phyloP scores from a whole-genome alignment of 37 sponge, comb jelly and placozoan genomes.

The Sycon ciliatum region DNA sequence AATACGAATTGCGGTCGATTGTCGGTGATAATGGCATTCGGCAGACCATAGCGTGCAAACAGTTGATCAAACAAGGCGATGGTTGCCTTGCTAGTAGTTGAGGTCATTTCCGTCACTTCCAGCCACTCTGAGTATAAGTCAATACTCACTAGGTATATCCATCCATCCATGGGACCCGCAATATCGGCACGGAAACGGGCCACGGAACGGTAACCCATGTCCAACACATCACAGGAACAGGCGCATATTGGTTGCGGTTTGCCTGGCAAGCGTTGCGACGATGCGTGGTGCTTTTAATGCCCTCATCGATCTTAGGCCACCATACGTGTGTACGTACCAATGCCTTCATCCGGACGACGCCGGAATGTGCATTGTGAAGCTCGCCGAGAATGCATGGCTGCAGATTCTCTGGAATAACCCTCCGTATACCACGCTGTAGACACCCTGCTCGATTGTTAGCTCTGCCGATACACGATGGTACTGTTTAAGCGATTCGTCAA shows the following conservation, averaged over 20 bases:
- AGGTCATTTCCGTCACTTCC: not conserved
- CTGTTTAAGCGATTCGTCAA: too few relatives aligned
- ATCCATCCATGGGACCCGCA: not conserved
- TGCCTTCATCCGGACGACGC: not conserved
- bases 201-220: too few relatives aligned
- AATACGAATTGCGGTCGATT: constrained; percentile 2
- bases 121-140: constrained; percentile 13
- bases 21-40: not conserved
- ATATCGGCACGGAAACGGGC: too few relatives aligned
- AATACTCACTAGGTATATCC: not conserved
- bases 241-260: too few relatives aligned
- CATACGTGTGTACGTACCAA: not conserved
- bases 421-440: not conserved
- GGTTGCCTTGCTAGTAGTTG: not conserved
- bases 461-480: too few relatives aligned
- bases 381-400: not conserved
- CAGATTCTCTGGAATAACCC: not conserved
- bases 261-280: too few relatives aligned
- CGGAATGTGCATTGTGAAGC: not conserved
- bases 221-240: too few relatives aligned
- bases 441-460: too few relatives aligned
- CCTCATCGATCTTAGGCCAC: not conserved
- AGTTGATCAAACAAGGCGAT: not conserved
- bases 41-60: not conserved
- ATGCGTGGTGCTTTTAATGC: not conserved